A percentile compares a stretch with the other conserved stretches of the same genome.
Evolutionary conservation across 2,888 invertebrate genomes (phyloP).

Genomic region (Smittia aterrima): DNA sequence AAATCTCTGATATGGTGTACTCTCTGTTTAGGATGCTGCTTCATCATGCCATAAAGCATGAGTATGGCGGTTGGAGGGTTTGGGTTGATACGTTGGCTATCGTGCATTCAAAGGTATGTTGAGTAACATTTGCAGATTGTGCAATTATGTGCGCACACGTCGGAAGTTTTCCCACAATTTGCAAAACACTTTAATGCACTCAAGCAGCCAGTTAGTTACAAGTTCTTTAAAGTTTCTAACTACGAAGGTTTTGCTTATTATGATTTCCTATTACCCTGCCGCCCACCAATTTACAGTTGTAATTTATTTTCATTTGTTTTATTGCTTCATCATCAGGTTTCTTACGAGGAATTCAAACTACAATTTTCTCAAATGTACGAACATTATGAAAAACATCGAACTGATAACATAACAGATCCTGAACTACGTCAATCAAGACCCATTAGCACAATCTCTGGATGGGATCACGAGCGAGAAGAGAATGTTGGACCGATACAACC

Average conservation of each 20-base stretch:
- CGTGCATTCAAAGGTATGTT: conserved; percentile 91
- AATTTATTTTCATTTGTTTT: conserved; percentile 34
- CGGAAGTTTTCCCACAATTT: conserved; percentile 24
- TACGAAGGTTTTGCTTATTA: conserved; percentile 8
- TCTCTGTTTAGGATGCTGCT: conserved; percentile 94
- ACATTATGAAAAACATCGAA: conserved; percentile 89
- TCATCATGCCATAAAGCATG: conserved; percentile 98
- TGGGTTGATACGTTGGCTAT: conserved; percentile 99
- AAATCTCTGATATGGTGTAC: conserved; percentile 97
- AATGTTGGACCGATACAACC: conserved; percentile 23
- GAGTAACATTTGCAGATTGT: not conserved
- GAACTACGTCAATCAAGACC: conserved; percentile 88
- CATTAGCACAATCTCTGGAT: conserved; percentile 94
- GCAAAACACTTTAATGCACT: conserved; percentile 20
- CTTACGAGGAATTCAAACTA: conserved; percentile 96
- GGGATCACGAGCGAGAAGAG: conserved; percentile 68
- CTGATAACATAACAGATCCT: conserved; percentile 94
- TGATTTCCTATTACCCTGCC: conserved; percentile 16
- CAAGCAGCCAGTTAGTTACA: not conserved
- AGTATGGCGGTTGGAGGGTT: conserved; percentile 99
- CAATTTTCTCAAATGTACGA: conserved; percentile 98
- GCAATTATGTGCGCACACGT: not conserved
- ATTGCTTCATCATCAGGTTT: conserved; percentile 62
- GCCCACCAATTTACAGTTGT: conserved; percentile 5
- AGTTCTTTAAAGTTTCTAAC: not conserved